phyloP scores from a whole-genome alignment of 2,888 invertebrate genomes.

The Biston stratarius region DNA sequence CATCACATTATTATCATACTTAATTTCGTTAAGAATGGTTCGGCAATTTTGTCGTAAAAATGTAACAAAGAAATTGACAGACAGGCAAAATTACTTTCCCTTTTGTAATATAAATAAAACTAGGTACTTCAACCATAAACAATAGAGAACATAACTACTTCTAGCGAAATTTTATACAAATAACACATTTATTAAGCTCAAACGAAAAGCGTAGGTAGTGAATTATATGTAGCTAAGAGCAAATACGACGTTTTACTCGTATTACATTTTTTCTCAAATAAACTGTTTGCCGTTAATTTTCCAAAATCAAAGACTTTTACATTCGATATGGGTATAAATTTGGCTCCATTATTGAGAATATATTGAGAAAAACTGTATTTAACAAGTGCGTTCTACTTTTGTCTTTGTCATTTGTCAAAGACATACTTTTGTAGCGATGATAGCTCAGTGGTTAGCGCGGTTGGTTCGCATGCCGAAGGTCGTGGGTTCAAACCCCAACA shows the following conservation, averaged over 20 bases:
- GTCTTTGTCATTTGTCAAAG: no score
- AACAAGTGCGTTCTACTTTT: no score
- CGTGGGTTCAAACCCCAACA: no score
- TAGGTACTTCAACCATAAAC: background rate
- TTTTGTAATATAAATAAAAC: background rate
- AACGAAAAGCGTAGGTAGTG: background rate
- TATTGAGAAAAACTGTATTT: slow-evolving; percentile 1
- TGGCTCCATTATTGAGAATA: slow-evolving; percentile 13
- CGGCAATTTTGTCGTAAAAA: no score
- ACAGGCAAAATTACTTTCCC: no score
- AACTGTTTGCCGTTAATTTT: slow-evolving; percentile 10
- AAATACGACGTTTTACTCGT: background rate
- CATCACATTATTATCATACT: no score
- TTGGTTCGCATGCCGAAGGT: no score
- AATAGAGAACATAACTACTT: background rate
- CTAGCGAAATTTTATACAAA: background rate
- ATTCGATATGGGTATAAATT: slow-evolving; percentile 18
- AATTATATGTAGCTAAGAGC: background rate
- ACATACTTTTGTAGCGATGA: no score
- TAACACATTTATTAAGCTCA: background rate
- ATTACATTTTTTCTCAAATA: slow-evolving; percentile 4
- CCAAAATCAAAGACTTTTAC: background rate
- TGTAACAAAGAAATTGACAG: no score
- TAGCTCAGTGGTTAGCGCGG: no score
- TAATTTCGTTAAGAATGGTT: no score